Percentiles rank a stretch among this genome's conserved stretches.
phyloP scores from a whole-genome alignment of 2,797 vertebrate genomes.

The Lerista edwardsae region DNA sequence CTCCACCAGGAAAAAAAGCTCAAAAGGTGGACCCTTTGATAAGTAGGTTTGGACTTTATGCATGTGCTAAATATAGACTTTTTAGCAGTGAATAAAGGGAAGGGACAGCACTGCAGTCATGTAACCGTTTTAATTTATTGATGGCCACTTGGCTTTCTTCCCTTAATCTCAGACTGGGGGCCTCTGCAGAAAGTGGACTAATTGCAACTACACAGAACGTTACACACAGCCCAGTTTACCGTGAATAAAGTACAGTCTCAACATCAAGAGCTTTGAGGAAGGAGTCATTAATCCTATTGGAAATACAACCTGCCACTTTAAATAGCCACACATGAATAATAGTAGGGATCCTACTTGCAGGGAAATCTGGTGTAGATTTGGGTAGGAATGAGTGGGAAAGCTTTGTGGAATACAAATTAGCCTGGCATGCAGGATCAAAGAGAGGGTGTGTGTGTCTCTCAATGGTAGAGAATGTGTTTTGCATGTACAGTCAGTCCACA shows the following conservation, averaged over 20 bases:
- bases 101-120: too few relatives aligned
- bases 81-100: slow-evolving; percentile 1
- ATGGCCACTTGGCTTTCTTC: background rate
- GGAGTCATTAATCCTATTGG: slow-evolving; percentile 12
- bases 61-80: background rate
- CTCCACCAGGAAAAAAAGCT: background rate
- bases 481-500: too few relatives aligned
- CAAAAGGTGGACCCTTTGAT: background rate
- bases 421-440: too few relatives aligned
- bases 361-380: background rate
- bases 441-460: too few relatives aligned
- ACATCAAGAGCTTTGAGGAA: slow-evolving; percentile 1
- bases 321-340: background rate
- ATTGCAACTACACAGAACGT: slow-evolving; percentile 19
- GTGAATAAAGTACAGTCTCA: slow-evolving; percentile 14
- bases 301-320: background rate
- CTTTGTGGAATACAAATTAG: background rate
- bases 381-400: background rate
- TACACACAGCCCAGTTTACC: background rate
- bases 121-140: slow-evolving; percentile 12
- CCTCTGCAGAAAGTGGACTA: slow-evolving; percentile 21
- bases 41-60: background rate
- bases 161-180: background rate
- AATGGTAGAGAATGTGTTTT: too few relatives aligned
- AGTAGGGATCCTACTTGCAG: background rate